Evolutionary conservation across 2,113 vertebrate species (phyloP).

Genomic region (Chrysochloris asiatica): DNA sequence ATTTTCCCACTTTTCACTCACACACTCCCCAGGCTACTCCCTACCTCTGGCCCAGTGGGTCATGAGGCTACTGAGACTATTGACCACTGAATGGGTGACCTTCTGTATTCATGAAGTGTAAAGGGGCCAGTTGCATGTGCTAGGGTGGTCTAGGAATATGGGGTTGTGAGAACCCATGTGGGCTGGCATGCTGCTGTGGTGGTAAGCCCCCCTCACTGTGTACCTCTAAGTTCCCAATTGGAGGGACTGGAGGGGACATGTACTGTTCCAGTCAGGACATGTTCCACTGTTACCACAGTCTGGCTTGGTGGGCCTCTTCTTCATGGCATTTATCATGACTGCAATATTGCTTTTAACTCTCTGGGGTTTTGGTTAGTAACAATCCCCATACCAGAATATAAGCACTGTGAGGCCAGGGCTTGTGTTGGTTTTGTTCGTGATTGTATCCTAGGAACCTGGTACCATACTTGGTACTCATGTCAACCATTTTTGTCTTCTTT

Average conservation of each 20-base stretch:
- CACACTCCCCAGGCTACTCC: background rate
- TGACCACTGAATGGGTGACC: background rate
- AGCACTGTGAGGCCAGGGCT: background rate
- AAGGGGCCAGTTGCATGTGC: fast-evolving
- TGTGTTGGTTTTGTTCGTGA: background rate
- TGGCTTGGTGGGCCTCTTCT: background rate
- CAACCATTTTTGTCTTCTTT: background rate
- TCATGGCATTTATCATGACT: background rate
- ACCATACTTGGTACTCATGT: background rate
- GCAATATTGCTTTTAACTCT: background rate
- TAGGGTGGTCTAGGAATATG: background rate
- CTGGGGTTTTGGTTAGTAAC: background rate
- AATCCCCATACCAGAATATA: background rate
- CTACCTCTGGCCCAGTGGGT: background rate
- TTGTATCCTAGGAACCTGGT: background rate
- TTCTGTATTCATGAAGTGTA: background rate
- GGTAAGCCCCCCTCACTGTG: background rate
- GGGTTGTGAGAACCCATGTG: too few relatives aligned
- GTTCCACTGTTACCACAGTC: background rate
- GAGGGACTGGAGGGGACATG: background rate
- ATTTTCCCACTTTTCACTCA: fast-evolving
- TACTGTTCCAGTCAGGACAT: too few relatives aligned
- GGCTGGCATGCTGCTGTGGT: background rate
- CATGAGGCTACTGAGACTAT: background rate
- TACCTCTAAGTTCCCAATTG: background rate